Conservation (phyloP, 2,888 invertebrate species). For the Epiblema foenella region DNA sequence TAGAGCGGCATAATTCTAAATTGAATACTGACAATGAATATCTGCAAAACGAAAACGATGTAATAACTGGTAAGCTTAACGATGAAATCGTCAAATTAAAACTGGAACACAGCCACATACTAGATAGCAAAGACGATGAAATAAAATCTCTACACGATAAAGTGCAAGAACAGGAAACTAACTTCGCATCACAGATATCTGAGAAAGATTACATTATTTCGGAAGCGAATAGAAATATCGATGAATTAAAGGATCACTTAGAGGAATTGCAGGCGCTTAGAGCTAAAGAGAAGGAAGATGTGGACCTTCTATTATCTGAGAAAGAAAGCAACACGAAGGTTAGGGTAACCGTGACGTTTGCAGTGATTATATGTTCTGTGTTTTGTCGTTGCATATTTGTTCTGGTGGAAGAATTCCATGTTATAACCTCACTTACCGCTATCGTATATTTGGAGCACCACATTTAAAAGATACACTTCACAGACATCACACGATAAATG, state of each 20-base stretch:
- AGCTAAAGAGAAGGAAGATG: conserved; percentile 64
- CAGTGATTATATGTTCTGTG: conserved; percentile 45
- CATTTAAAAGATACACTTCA: too few species aligned
- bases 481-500: too few species aligned
- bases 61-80: conserved; percentile 53
- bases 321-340: conserved; percentile 72
- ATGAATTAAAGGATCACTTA: conserved; percentile 58
- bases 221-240: conserved; percentile 54
- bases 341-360: conserved; percentile 59
- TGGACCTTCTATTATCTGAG: conserved; percentile 55
- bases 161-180: conserved; percentile 53
- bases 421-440: neutral
- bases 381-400: conserved; percentile 46
- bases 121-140: conserved; percentile 59
- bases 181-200: conserved; percentile 52
- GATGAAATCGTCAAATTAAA: conserved; percentile 58
- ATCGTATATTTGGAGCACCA: neutral
- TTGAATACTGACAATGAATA: conserved; percentile 53
- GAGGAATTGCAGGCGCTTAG: conserved; percentile 57
- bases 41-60: conserved; percentile 56
- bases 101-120: conserved; percentile 54
- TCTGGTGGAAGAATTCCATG: conserved; percentile 11
- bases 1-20: conserved; percentile 53
- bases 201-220: conserved; percentile 58
- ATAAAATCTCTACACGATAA: conserved; percentile 59